A percentile compares a stretch with the other conserved stretches of the same genome.
These are phyloP conservation scores for Megalops cyprinoides DNA, from an alignment of 2,797 vertebrate genomes.

Conservation along the genomic window DNA sequence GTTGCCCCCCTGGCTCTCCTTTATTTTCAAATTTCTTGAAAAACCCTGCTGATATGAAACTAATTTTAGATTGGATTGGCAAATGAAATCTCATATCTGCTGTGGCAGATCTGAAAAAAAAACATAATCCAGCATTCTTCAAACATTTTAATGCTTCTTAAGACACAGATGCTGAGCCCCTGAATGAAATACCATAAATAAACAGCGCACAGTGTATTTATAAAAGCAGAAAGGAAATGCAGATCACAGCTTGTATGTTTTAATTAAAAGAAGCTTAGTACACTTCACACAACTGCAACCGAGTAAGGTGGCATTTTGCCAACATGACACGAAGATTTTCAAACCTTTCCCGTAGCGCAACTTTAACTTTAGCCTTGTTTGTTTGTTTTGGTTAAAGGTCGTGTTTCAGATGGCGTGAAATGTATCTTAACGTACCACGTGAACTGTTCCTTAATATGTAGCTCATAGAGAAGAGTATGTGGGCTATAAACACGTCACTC, in stretches of 20 bases:
- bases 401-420: neutral
- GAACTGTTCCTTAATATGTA: no score
- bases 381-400: neutral
- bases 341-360: neutral
- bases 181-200: neutral
- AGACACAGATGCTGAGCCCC: neutral
- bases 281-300: neutral
- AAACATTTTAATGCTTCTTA: neutral
- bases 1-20: no score
- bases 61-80: no score
- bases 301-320: constrained; percentile 5
- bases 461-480: no score
- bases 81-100: no score
- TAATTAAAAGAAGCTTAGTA: constrained; percentile 29
- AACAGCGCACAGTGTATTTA: neutral
- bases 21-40: no score
- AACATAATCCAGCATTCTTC: neutral
- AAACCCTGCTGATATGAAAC: no score
- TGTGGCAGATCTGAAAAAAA: neutral
- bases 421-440: neutral
- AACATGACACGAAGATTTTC: neutral
- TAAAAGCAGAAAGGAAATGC: neutral
- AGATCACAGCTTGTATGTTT: constrained; percentile 12
- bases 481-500: no score
- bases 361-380: neutral